These are phyloP conservation scores for Liopterus haemorrhoidalis DNA, from an alignment of 2,888 invertebrate genomes.

Conservation along the genomic window DNA sequence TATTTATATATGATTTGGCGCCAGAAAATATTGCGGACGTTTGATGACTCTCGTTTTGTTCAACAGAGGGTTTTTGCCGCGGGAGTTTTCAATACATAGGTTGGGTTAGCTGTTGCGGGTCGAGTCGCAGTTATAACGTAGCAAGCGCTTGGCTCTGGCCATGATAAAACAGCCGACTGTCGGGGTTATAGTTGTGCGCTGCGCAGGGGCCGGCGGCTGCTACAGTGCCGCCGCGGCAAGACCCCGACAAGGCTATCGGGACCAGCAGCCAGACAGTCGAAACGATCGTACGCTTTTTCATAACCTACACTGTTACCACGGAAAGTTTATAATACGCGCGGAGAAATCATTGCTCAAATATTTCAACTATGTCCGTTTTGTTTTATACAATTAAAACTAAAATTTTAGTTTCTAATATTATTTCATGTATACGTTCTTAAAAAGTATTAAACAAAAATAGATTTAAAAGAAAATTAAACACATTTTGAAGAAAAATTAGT, in stretches of 20 bases:
- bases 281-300: slow-evolving; percentile 13
- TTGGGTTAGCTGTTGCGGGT: background rate
- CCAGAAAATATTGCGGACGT: slow-evolving; percentile 26
- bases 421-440: too few relatives aligned
- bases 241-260: slow-evolving; percentile 21
- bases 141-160: too few relatives aligned
- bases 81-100: slow-evolving; percentile 32
- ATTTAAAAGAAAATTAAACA: too few relatives aligned
- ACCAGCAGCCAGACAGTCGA: slow-evolving; percentile 12
- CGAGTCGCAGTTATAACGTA: too few relatives aligned
- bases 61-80: slow-evolving; percentile 34
- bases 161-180: too few relatives aligned
- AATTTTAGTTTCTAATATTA: too few relatives aligned
- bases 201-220: slow-evolving; percentile 10
- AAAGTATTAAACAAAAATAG: too few relatives aligned
- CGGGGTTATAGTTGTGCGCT: slow-evolving; percentile 1
- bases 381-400: too few relatives aligned
- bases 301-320: slow-evolving; percentile 14
- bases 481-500: too few relatives aligned
- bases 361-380: too few relatives aligned
- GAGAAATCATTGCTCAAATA: too few relatives aligned
- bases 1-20: slow-evolving; percentile 34
- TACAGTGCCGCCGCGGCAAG: slow-evolving; percentile 11
- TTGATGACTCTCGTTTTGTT: slow-evolving; percentile 1
- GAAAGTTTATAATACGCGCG: too few relatives aligned